Evolutionary conservation across 2,888 invertebrate genomes (phyloP), one percentile per base, ranked within the genome.

Genomic region (Pyrocoelia pectoralis): DNA sequence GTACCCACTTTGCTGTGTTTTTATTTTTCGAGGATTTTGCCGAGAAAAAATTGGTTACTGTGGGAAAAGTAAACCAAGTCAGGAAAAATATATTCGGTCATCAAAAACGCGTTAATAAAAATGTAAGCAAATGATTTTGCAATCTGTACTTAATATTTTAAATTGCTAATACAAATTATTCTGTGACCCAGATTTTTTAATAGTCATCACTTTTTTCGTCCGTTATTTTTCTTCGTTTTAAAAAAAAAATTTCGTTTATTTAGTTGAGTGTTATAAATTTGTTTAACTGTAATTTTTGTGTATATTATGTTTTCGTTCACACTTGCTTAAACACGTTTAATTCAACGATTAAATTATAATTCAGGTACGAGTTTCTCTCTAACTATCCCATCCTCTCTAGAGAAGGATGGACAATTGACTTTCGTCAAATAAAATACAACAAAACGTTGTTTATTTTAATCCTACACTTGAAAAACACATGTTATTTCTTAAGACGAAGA

Each of bases 401-500:
- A 55, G 24, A 56, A 40, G 33, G 49, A 55, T 12, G 15, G 17
- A 48, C 38, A 53, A 53, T 19, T 41, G 38, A 60, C 56, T 52
- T 59, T 65, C 33, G 33, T 33, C 52, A 52, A 61, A 60, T 49
- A 56, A 46, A 60, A 59, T 52, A 61, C 24, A 24, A 24, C 24
- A 58, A 58, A 50, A 55, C 66, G 58, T 67, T 68, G 68, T 70
- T 70, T 68, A 68, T 68, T 70, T 68, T 67, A 68, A 68, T 61
- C 61, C 61, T 53, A 61, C 68, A 68, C 69, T 69, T 61, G 69
- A 68, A 65, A 68, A 65, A 33, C 69, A 68, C 68, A 68, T 69
- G 69, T 68, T 68, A 68, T 69, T 69, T 68, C 69, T 67, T 61
- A 66, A 65, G 65, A 65, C 61, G 62, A 59, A 64, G 66, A 69